Percentiles rank a stretch among this genome's conserved stretches.
Conservation (phyloP, 1,140 invertebrate species). For the Tetragonula clypearis region DNA sequence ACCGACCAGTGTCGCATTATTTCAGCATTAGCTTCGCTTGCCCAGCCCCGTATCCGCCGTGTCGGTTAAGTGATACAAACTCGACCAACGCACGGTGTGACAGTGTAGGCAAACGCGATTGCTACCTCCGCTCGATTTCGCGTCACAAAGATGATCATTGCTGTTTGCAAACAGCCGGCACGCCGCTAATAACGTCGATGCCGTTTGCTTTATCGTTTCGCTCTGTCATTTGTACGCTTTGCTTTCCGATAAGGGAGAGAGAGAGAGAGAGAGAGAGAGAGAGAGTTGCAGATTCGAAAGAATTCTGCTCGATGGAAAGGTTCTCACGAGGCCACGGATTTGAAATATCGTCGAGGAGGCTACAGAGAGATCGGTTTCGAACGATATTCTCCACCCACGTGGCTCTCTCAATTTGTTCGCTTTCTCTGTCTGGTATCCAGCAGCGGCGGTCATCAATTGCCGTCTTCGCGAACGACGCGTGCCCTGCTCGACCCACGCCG, state of each 20-base stretch:
- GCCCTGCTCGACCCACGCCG: conserved; percentile 21
- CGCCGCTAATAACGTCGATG: conserved; percentile 61
- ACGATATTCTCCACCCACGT: conserved; percentile 29
- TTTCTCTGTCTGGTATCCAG: conserved; percentile 21
- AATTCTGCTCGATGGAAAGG: no score
- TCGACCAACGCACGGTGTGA: conserved; percentile 9
- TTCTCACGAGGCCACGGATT: neutral
- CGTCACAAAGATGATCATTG: conserved; percentile 60
- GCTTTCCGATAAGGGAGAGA: neutral
- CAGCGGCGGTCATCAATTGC: conserved; percentile 4
- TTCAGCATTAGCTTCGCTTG: conserved; percentile 65
- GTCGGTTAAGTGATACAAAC: conserved; percentile 66
- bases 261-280: neutral
- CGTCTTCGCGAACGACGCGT: conserved; percentile 2
- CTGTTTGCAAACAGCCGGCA: conserved; percentile 66
- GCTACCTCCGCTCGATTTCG: conserved; percentile 53
- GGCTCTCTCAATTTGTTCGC: conserved; percentile 26
- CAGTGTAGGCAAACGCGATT: neutral
- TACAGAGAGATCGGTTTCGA: neutral
- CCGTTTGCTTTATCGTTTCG: conserved; percentile 28
- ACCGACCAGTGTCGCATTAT: conserved; percentile 62
- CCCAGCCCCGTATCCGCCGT: conserved; percentile 53
- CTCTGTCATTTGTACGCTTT: neutral
- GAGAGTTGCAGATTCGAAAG: neutral
- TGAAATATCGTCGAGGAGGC: neutral